These are phyloP conservation scores for Drosophila kikkawai DNA, from an alignment of 1,140 invertebrate genomes.

Conservation along the genomic window DNA sequence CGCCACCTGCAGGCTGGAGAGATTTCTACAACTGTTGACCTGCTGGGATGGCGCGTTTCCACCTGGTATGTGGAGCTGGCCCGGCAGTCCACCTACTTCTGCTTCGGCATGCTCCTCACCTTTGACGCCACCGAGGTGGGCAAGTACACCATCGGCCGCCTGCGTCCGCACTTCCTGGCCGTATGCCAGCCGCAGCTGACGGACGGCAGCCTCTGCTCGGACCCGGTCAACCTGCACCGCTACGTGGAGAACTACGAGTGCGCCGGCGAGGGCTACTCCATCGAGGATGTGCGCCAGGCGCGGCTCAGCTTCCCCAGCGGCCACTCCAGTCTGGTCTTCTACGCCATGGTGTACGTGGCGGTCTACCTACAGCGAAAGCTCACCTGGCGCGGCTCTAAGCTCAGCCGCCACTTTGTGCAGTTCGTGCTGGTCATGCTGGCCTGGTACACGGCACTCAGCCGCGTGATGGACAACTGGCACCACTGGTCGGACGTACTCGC, in stretches of 20 bases:
- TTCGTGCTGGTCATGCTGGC: conserved; percentile 87
- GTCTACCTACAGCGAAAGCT: conserved; percentile 93
- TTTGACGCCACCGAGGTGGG: conserved; percentile 94
- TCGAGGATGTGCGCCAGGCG: conserved; percentile 88
- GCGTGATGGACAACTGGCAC: conserved; percentile 81
- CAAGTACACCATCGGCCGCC: conserved; percentile 96
- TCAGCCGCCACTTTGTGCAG: conserved; percentile 91
- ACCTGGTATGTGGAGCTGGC: conserved; percentile 90
- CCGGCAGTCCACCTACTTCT: conserved; percentile 90
- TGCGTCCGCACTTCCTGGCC: conserved; percentile 96
- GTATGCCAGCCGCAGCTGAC: conserved; percentile 88
- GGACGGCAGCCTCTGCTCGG: conserved; percentile 86
- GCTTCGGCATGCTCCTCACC: conserved; percentile 92
- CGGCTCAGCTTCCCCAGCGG: conserved; percentile 93
- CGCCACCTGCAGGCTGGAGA: conserved; percentile 44
- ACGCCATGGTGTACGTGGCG: conserved; percentile 92
- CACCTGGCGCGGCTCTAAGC: conserved; percentile 90
- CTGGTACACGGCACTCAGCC: conserved; percentile 76
- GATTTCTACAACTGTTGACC: conserved; percentile 33
- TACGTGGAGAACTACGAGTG: conserved; percentile 90
- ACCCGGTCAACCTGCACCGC: conserved; percentile 86
- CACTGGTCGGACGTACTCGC: conserved; percentile 78
- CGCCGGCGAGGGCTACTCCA: conserved; percentile 86
- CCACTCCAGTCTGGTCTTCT: conserved; percentile 92
- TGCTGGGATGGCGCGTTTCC: conserved; percentile 85